Percentiles rank a stretch among this genome's conserved stretches.
Conservation (phyloP, 2,888 invertebrate species). For the Sphaerolaimus hirsutus region DNA sequence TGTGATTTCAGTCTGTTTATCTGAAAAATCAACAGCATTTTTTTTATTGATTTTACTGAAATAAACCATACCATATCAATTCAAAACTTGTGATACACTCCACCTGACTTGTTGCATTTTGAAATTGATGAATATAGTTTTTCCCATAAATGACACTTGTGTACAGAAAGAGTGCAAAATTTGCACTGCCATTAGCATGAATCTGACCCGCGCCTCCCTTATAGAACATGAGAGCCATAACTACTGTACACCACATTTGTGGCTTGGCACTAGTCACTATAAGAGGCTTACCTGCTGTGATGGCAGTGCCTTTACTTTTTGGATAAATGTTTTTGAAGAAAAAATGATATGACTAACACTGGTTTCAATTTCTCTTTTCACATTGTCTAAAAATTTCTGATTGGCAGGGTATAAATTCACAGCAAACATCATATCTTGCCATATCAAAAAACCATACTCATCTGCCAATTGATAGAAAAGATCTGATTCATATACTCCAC, state of each 20-base stretch:
- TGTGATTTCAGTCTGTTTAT: conserved; percentile 31
- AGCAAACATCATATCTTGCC: conserved; percentile 95
- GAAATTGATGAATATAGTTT: too few species aligned
- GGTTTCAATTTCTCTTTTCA: conserved; percentile 43
- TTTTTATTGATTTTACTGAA: neutral
- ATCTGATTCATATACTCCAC: conserved; percentile 78
- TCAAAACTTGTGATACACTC: too few species aligned
- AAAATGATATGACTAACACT: neutral
- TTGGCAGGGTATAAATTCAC: conserved; percentile 72
- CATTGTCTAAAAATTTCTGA: conserved; percentile 44
- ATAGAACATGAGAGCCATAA: too few species aligned
- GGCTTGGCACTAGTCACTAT: too few species aligned
- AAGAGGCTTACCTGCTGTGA: too few species aligned
- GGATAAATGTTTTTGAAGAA: too few species aligned
- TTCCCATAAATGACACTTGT: too few species aligned
- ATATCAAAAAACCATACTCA: conserved; percentile 59
- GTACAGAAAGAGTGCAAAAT: too few species aligned
- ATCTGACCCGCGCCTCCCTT: too few species aligned
- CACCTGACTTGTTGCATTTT: too few species aligned
- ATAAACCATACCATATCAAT: neutral
- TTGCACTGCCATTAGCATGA: neutral
- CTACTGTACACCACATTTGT: too few species aligned
- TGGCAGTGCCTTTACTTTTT: too few species aligned
- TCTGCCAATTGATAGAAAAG: conserved; percentile 63
- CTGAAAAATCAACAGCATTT: neutral